Evolutionary conservation across 2,797 vertebrate genomes (phyloP).

Genomic region (Pteronotus mesoamericanus): DNA sequence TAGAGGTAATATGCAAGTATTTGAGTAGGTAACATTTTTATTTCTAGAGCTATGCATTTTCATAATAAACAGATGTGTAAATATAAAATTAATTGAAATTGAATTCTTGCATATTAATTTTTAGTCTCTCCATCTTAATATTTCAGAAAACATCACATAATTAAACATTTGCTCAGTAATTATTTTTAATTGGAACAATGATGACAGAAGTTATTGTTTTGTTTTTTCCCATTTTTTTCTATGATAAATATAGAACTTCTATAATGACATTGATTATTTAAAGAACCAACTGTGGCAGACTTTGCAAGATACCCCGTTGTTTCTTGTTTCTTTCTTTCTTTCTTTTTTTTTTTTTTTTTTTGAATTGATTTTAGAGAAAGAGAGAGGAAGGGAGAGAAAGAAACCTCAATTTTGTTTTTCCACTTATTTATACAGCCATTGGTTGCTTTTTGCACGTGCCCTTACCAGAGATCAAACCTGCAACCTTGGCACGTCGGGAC

Average conservation of each 20-base stretch:
- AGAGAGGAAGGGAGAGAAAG: not conserved
- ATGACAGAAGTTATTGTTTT: not conserved
- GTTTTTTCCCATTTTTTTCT: not conserved
- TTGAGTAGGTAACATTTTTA: not conserved
- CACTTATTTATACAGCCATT: not conserved
- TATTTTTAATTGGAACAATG: slow-evolving; percentile 18
- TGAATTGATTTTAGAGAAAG: not conserved
- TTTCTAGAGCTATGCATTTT: not conserved
- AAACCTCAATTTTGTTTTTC: not conserved
- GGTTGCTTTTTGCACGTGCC: not conserved
- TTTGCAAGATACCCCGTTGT: not conserved
- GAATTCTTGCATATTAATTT: not conserved
- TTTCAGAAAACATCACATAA: not conserved
- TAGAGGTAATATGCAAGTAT: not conserved
- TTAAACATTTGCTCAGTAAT: not conserved
- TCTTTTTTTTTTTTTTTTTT: too few species aligned
- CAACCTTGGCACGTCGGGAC: not conserved
- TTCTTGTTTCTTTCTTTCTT: too few species aligned
- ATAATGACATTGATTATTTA: not conserved
- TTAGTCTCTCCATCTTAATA: not conserved
- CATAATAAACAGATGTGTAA: not conserved
- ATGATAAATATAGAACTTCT: not conserved
- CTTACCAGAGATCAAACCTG: not conserved
- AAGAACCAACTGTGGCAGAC: not conserved
- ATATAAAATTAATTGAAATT: not conserved